phyloP scores from a whole-genome alignment of 2,797 vertebrate species.

The Trachops cirrhosus region DNA sequence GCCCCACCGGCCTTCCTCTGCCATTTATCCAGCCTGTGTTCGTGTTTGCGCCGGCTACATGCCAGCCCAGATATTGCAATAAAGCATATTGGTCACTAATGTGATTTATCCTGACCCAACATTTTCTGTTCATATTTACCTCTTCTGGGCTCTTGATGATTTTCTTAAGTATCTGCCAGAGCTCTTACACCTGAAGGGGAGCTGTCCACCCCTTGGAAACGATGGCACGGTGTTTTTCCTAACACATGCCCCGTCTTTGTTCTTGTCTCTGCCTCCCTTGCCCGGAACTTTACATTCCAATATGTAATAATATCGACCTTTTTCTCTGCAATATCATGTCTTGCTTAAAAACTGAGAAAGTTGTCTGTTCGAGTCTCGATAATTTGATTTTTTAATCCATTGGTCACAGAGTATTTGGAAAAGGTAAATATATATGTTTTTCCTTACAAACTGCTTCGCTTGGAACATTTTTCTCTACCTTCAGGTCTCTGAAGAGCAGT shows the following conservation, averaged over 20 bases:
- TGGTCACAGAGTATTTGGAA: not conserved
- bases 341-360: not conserved
- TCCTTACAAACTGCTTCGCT: not conserved
- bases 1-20: not conserved
- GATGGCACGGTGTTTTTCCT: not conserved
- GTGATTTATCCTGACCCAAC: not conserved
- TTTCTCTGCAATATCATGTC: not conserved
- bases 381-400: not conserved
- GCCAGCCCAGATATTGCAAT: not conserved
- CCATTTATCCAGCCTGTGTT: not conserved
- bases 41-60: not conserved
- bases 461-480: not conserved
- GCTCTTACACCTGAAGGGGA: not conserved
- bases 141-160: not conserved
- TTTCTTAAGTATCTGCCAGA: not conserved
- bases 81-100: not conserved
- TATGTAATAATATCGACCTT: not conserved
- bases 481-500: not conserved
- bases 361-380: not conserved
- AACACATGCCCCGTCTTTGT: not conserved
- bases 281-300: not conserved
- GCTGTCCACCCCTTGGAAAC: too few relatives aligned
- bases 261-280: not conserved
- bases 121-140: not conserved
- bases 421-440: not conserved